Evolutionary conservation across 2,797 vertebrate genomes (phyloP), one percentile per base, ranked within the genome.

Genomic region (Gymnoscopelus braueri): DNA sequence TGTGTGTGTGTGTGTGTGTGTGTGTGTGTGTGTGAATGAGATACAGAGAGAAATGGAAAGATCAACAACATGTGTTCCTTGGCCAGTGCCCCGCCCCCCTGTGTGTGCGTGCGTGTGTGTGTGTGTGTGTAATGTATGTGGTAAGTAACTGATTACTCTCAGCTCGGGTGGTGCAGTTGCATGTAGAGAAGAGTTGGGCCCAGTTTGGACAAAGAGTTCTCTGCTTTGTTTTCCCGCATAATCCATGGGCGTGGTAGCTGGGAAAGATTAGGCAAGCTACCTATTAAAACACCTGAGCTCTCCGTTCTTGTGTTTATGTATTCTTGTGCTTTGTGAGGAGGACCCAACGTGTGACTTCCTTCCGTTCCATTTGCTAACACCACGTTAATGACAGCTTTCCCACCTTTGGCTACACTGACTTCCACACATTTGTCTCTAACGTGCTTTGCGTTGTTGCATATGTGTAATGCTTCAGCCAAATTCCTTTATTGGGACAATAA

Each of bases 141-240:
- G 75, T 84, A 84, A 86, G 75, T 85, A 69, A 71, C 76, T 90
- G 86, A 90, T 88, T 90, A 84, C 81, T 82, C 76, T 74, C 78
- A 84, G 81, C 72, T 84, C 74, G 8, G 9, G 61, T 64, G 66
- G 65, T 70, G 65, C 39, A 44, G 39, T 79, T 83, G 79, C 73
- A 71, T 79, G 75, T 24, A 26, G 8, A 23, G 5, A 23, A 7
- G 23, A 10, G 26, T 24, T 12, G 55, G 67, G 72, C 79, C 8
- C 7, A 8, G 7, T 5, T 32, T 15, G 32, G 68, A 87, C 83
- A 85, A 80, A 79, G 69, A 77, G 72, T 48, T 69, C 54, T 59
- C 48, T 0, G 72, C 77, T 75, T 86, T 63, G 82, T 90, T 85
- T 86, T 52, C 82, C 72, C 39, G 7, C 39, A 10, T 88, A 88